A percentile compares a stretch with the other conserved stretches of the same genome.
Conservation (phyloP, 2,888 invertebrate species). For the Acanthosoma haemorrhoidale region DNA sequence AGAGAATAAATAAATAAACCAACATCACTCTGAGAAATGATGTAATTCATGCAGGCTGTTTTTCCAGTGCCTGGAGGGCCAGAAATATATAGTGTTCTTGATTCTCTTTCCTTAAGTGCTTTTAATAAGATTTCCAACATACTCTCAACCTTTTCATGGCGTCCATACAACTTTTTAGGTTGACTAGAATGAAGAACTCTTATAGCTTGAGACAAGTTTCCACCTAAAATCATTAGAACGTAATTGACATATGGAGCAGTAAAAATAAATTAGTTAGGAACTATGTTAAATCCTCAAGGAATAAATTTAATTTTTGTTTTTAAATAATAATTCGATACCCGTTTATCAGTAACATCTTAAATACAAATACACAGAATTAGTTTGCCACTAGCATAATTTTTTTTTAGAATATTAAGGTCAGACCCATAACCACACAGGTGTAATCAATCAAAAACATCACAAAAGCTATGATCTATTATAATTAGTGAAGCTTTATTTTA, state of each 20-base stretch:
- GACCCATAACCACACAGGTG: too few species aligned
- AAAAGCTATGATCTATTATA: too few species aligned
- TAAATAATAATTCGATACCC: not conserved
- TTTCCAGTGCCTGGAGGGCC: conserved; percentile 98
- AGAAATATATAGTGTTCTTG: conserved; percentile 86
- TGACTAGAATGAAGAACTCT: conserved; percentile 40
- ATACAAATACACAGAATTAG: not conserved
- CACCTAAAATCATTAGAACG: not conserved
- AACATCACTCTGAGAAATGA: conserved; percentile 57
- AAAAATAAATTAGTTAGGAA: not conserved
- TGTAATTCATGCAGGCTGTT: conserved; percentile 76
- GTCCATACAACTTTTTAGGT: conserved; percentile 55
- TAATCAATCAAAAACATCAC: too few species aligned
- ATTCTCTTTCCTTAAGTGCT: conserved; percentile 59
- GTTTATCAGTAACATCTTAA: not conserved
- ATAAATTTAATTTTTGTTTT: not conserved
- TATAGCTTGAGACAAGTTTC: conserved; percentile 26
- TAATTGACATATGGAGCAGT: too few species aligned
- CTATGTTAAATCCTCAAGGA: not conserved
- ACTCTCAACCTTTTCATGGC: conserved; percentile 69
- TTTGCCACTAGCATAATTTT: not conserved
- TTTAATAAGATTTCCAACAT: conserved; percentile 63
- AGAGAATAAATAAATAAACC: not conserved
- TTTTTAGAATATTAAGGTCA: too few species aligned
- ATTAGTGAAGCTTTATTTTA: too few species aligned